These are phyloP conservation scores for Agelas oroides DNA, from an alignment of 37 sponge, comb jelly and placozoan species.

Conservation along the genomic window DNA sequence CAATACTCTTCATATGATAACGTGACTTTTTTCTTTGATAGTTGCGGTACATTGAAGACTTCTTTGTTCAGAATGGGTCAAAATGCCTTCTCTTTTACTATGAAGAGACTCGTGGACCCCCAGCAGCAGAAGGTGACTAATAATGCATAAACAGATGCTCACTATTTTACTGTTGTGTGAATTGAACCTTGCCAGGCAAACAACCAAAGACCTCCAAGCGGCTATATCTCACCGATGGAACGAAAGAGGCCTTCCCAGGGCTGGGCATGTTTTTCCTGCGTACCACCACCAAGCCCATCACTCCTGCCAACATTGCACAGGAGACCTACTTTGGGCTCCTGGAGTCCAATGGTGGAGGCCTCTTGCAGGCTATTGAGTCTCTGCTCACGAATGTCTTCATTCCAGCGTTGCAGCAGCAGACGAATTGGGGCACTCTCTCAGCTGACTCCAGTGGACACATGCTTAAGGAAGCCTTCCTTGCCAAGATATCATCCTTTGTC, in stretches of 20 bases:
- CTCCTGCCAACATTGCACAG: conserved; percentile 68
- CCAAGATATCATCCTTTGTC: conserved; percentile 84
- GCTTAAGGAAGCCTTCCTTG: conserved; percentile 78
- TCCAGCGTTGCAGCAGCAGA: conserved; percentile 73
- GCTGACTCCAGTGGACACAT: too few species aligned
- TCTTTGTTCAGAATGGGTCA: conserved; percentile 74
- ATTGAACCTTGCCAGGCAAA: too few species aligned
- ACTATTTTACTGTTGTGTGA: too few species aligned
- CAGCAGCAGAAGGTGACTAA: too few species aligned
- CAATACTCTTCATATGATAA: conserved; percentile 71
- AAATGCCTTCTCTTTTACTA: conserved; percentile 68
- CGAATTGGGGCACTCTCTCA: conserved; percentile 95
- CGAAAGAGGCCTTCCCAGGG: conserved; percentile 78
- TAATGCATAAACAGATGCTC: too few species aligned
- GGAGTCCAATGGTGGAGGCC: conserved; percentile 85
- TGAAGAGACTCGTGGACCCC: too few species aligned
- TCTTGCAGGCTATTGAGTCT: conserved; percentile 84
- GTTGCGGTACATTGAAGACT: conserved; percentile 60
- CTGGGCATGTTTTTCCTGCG: conserved; percentile 75
- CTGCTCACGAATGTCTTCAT: conserved; percentile 82
- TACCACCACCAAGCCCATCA: conserved; percentile 63
- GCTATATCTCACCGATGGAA: conserved; percentile 81
- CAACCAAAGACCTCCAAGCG: conserved; percentile 31
- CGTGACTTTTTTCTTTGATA: conserved; percentile 14
- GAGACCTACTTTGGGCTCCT: conserved; percentile 86